Conservation (phyloP, 2,797 vertebrate genomes). For the Rhinophrynus dorsalis region DNA sequence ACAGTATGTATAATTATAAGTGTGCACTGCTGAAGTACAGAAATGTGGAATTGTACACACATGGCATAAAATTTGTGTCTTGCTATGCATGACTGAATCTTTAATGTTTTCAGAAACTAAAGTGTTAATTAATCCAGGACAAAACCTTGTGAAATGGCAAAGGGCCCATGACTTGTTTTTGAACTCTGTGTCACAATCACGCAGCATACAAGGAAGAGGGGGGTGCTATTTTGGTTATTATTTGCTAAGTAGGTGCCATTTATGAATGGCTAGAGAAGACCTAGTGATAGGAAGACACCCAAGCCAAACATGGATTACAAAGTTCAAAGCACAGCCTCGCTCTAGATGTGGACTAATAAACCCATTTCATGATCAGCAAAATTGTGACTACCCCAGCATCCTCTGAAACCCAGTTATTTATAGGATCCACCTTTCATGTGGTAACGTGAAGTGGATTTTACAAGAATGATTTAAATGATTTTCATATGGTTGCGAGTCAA, state of each 20-base stretch:
- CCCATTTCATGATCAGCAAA: slow-evolving; percentile 64
- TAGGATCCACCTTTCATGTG: slow-evolving; percentile 76
- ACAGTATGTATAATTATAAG: too few relatives aligned
- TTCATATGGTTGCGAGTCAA: slow-evolving; percentile 67
- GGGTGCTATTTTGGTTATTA: neutral
- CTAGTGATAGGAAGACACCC: neutral
- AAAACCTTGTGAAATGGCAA: neutral
- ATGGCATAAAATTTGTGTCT: too few relatives aligned
- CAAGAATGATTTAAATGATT: slow-evolving; percentile 74
- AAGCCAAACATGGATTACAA: slow-evolving; percentile 10
- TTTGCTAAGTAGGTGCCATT: neutral
- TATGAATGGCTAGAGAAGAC: neutral
- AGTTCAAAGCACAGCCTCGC: slow-evolving; percentile 3
- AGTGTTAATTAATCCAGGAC: too few relatives aligned
- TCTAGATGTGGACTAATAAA: slow-evolving; percentile 47
- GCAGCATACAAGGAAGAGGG: neutral
- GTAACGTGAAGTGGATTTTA: slow-evolving; percentile 74
- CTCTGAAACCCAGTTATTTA: slow-evolving; percentile 72
- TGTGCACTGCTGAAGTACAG: too few relatives aligned
- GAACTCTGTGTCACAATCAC: neutral
- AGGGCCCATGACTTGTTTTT: neutral
- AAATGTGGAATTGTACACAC: too few relatives aligned
- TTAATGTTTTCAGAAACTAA: too few relatives aligned
- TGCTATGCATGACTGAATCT: too few relatives aligned
- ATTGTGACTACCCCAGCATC: slow-evolving; percentile 67